A percentile compares a stretch with the other conserved stretches of the same genome.
phyloP scores from a whole-genome alignment of 2,888 invertebrate genomes.

The Drosophila kambysellisi region DNA sequence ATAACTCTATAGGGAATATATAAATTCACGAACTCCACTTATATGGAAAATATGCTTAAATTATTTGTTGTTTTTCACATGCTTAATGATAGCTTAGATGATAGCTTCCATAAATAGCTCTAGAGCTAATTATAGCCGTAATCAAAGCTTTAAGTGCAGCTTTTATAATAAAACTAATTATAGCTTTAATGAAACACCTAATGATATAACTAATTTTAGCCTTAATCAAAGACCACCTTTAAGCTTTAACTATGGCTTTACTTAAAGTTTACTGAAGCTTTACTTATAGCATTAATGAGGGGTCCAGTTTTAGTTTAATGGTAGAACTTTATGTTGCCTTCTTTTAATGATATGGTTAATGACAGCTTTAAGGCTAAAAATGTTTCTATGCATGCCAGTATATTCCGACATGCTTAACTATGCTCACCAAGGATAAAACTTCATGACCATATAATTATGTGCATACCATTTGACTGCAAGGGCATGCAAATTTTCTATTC shows the following conservation, averaged over 20 bases:
- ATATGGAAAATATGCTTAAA: neutral
- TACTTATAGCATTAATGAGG: neutral
- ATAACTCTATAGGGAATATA: neutral
- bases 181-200: neutral
- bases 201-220: neutral
- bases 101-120: neutral
- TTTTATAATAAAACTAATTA: neutral
- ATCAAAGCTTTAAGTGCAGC: neutral
- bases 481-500: constrained; percentile 49
- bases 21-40: neutral
- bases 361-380: neutral
- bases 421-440: constrained; percentile 23
- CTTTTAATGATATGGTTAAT: neutral
- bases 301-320: neutral
- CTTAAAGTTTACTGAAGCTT: neutral
- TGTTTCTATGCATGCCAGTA: neutral
- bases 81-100: neutral
- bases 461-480: constrained; percentile 42
- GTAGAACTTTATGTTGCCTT: neutral
- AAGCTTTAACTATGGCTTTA: neutral
- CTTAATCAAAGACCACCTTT: neutral
- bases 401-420: neutral
- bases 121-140: too few relatives aligned
- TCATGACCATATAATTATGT: constrained; percentile 50
- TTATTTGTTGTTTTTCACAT: neutral